Evolutionary conservation across 2,797 vertebrate species (phyloP).

Genomic region (Acrossocheilus wenchowensis): DNA sequence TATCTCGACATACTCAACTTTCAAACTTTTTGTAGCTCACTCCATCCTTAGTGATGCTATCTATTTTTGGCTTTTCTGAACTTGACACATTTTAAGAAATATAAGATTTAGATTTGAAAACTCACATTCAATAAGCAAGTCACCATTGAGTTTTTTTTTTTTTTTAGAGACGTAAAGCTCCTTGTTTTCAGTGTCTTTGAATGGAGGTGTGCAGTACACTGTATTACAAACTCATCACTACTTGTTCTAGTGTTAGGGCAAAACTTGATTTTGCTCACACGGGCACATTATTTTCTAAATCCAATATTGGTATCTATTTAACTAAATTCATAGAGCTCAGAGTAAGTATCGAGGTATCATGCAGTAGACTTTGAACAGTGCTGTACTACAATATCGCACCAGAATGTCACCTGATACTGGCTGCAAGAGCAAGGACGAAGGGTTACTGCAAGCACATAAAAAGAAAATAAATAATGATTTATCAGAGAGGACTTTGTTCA

Average conservation of each 20-base stretch:
- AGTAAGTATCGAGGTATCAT: constrained; percentile 3
- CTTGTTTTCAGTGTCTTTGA: not conserved
- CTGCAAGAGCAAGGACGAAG: constrained; percentile 3
- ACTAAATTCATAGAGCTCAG: constrained; percentile 21
- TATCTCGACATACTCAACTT: not conserved
- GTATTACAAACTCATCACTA: not conserved
- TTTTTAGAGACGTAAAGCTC: not conserved
- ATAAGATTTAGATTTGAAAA: not conserved
- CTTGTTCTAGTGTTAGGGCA: not conserved
- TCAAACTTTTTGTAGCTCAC: not conserved
- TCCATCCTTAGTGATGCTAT: not conserved
- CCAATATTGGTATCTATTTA: constrained; percentile 6
- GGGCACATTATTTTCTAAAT: constrained; percentile 1
- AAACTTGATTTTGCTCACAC: not conserved
- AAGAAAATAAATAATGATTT: constrained; percentile 29
- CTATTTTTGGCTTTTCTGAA: not conserved
- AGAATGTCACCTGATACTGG: constrained; percentile 12
- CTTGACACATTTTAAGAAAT: not conserved
- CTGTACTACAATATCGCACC: not conserved
- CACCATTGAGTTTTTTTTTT: not conserved
- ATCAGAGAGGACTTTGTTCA: constrained; percentile 11
- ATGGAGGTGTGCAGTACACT: not conserved
- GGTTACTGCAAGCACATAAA: constrained; percentile 4
- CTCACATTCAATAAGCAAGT: not conserved
- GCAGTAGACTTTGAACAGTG: constrained; percentile 27